Evolutionary conservation across 2,113 vertebrate species (phyloP), one percentile per base, ranked within the genome.

Genomic region (Chloropsis hardwickii): DNA sequence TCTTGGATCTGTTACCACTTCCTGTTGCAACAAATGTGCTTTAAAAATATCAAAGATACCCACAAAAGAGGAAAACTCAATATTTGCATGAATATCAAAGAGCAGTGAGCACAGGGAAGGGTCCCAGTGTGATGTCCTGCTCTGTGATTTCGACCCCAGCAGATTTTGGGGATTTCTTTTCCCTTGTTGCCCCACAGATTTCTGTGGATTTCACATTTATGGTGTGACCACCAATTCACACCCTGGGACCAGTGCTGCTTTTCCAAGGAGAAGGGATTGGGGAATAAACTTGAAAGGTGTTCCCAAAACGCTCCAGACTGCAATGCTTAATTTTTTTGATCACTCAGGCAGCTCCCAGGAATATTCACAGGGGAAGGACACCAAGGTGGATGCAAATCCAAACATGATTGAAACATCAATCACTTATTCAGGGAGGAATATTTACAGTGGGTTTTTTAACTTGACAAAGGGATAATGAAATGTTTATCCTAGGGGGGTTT

Each of bases 351-450:
- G 81, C 77, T 94, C 53, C 3, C 29, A 73, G 76, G 35, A 61
- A 85, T 29, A 64, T 23, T 22, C 81, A 56, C 50, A 47, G 67
- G 67, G 86, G 62, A 62, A 54, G 86, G 81, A 77, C 81, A 90
- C 89, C 81, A 44, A 91, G 87, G 86, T 85, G 78, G 87, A 89
- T 81, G 90, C 40, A 81, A 90, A 89, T 84, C 69, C 45, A 53
- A 44, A 72, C 31, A 10, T 48, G 90, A 95, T 53, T 89, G 91
- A 90, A 85, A 51, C 66, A 82, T 94, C 84, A 89, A 69, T 89
- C 89, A 92, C 35, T 45, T 33, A 12, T 27, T 92, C 83, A 35
- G 20, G 2, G 70, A 76, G 48, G 91, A 89, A 78, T 95, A 92
- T 84, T 94, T 94, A 89, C 61, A 37, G 56, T 62, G 29, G 27